A percentile compares a stretch with the other conserved stretches of the same genome.
Evolutionary conservation across 1,140 invertebrate species (phyloP).

Genomic region (Pomacea maculata): DNA sequence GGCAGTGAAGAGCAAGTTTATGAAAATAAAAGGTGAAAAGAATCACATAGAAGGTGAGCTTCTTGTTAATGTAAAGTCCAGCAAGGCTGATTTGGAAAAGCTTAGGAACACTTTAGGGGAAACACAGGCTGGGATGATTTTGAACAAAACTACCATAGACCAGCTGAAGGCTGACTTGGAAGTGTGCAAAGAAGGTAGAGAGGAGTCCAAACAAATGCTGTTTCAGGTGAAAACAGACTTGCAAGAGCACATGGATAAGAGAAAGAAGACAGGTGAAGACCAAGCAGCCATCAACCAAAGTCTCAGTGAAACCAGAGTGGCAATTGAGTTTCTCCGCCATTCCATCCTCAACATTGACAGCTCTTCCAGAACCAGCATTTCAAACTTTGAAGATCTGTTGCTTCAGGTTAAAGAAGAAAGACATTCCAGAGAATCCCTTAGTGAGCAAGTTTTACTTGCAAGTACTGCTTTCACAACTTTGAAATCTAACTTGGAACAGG

Average conservation of each 20-base stretch:
- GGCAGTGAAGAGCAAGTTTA: slow-evolving; percentile 19
- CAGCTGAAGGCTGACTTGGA: slow-evolving; percentile 18
- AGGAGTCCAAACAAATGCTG: slow-evolving; percentile 19
- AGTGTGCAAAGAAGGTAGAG: slow-evolving; percentile 26
- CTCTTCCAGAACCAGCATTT: neutral
- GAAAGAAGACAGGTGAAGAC: slow-evolving; percentile 14
- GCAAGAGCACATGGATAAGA: slow-evolving; percentile 1
- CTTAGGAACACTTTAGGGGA: neutral
- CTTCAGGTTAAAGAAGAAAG: neutral
- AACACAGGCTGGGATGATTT: neutral
- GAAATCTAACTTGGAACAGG: slow-evolving; percentile 4
- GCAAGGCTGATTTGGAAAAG: slow-evolving; percentile 17
- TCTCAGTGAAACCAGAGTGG: slow-evolving; percentile 21
- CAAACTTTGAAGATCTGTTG: slow-evolving; percentile 11
- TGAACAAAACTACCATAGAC: neutral
- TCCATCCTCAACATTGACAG: slow-evolving; percentile 1
- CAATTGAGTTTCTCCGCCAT: slow-evolving; percentile 1
- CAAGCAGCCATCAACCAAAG: slow-evolving; percentile 25
- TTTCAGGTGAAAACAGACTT: slow-evolving; percentile 9
- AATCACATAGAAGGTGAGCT: slow-evolving; percentile 26
- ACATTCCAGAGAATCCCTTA: slow-evolving; percentile 2
- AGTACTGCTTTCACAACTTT: neutral
- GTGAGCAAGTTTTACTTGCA: slow-evolving; percentile 6
- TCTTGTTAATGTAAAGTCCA: slow-evolving; percentile 8
- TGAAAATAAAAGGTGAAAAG: slow-evolving; percentile 29